Conservation (phyloP, 2,113 vertebrate species). For the Hypomesus transpacificus region DNA sequence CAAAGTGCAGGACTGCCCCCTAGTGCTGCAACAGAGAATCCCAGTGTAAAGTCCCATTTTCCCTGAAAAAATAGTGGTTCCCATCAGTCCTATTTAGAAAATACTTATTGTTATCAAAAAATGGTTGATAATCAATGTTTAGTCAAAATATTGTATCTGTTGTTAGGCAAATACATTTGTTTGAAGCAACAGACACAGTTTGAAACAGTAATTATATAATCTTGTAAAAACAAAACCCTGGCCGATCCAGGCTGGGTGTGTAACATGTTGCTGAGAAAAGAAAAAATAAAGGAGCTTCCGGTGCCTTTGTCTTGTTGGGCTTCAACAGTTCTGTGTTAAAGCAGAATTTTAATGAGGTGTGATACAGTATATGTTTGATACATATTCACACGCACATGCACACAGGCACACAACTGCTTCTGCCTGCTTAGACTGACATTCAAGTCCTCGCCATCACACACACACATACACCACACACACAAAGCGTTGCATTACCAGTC, state of each 20-base stretch:
- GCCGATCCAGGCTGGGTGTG: too few species aligned
- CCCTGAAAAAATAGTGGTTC: background rate
- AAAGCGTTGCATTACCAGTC: background rate
- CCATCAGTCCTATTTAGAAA: too few species aligned
- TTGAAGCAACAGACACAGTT: background rate
- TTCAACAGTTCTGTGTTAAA: too few species aligned
- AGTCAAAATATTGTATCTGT: too few species aligned
- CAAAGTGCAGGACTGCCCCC: conserved; percentile 44
- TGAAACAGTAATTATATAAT: too few species aligned
- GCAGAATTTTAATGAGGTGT: too few species aligned
- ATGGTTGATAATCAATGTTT: background rate
- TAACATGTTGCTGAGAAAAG: background rate
- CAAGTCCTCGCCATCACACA: background rate
- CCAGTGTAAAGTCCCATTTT: background rate
- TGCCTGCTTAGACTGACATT: too few species aligned
- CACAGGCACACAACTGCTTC: too few species aligned
- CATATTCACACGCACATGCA: too few species aligned
- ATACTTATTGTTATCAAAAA: too few species aligned
- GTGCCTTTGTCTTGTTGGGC: background rate
- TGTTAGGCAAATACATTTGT: background rate
- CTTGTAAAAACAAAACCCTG: too few species aligned
- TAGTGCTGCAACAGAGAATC: conserved; percentile 22
- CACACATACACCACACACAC: background rate
- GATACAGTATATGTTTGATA: too few species aligned
- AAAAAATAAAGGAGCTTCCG: background rate